phyloP scores from a whole-genome alignment of 2,113 vertebrate genomes.

The Chaenocephalus aceratus region DNA sequence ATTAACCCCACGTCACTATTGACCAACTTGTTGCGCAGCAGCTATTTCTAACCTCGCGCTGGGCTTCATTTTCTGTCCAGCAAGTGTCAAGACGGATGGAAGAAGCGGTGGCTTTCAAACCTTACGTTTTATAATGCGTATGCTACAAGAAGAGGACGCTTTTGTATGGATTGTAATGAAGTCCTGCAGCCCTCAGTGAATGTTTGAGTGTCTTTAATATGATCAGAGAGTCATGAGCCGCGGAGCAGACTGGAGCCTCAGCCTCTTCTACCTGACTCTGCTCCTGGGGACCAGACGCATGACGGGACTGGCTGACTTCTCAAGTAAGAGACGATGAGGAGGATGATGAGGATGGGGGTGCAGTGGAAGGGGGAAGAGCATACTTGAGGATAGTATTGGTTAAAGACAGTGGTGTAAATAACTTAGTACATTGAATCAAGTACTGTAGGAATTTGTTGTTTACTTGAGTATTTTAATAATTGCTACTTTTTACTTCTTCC shows the following conservation, averaged over 20 bases:
- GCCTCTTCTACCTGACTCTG: constrained; percentile 76
- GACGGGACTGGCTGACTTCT: constrained; percentile 82
- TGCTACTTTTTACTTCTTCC: no score
- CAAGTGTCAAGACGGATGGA: not conserved
- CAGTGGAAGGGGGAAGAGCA: not conserved
- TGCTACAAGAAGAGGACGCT: not conserved
- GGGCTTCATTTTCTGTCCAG: not conserved
- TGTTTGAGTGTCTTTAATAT: constrained; percentile 59
- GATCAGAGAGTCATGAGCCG: constrained; percentile 70
- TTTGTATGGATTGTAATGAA: not conserved
- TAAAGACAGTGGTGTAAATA: not conserved
- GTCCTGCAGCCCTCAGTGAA: constrained; percentile 14
- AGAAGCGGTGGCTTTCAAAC: not conserved
- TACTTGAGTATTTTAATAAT: no score
- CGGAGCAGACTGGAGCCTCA: constrained; percentile 66
- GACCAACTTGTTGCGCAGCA: constrained; percentile 84
- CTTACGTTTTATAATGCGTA: not conserved
- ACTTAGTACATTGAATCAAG: no score
- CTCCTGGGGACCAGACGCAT: constrained; percentile 80
- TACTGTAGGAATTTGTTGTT: no score
- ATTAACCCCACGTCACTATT: constrained; percentile 34
- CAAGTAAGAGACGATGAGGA: constrained; percentile 75
- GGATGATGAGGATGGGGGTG: constrained; percentile 5
- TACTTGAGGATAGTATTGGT: not conserved
- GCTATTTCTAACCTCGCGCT: constrained; percentile 61